phyloP scores from a whole-genome alignment of 2,797 vertebrate species.

The Sylvilagus floridanus region DNA sequence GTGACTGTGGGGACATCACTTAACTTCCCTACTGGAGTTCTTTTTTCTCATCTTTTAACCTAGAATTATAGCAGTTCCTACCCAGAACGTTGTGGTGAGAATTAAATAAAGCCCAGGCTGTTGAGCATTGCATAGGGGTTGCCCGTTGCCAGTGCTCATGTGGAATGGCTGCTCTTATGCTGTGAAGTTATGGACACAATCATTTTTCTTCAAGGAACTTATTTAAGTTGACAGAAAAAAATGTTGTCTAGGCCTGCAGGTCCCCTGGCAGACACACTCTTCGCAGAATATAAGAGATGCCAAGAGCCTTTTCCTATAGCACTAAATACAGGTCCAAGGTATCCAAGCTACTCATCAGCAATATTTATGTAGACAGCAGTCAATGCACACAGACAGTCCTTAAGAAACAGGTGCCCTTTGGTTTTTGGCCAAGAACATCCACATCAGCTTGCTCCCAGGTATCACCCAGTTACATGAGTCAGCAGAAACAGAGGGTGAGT shows the following conservation, averaged over 20 bases:
- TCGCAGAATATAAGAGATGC: background rate
- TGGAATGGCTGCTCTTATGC: background rate
- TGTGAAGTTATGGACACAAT: background rate
- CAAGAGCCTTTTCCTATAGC: background rate
- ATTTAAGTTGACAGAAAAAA: background rate
- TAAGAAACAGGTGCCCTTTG: background rate
- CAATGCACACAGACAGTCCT: background rate
- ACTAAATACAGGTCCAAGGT: background rate
- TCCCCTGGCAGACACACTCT: background rate
- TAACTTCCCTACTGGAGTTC: background rate
- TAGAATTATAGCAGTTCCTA: background rate
- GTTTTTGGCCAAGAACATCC: background rate
- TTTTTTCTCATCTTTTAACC: background rate
- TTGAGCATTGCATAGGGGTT: background rate
- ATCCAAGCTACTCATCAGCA: background rate
- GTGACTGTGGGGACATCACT: background rate
- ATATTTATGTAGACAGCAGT: background rate
- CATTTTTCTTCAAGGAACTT: background rate
- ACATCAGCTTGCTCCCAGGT: background rate
- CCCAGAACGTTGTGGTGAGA: background rate
- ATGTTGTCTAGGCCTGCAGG: background rate
- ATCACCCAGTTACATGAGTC: background rate
- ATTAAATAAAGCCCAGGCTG: background rate
- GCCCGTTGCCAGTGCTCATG: background rate
- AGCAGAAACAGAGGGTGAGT: background rate